Base-by-base conservation (phyloP, 2,888 invertebrate genomes). In the Ennomos quercinarius region DNA sequence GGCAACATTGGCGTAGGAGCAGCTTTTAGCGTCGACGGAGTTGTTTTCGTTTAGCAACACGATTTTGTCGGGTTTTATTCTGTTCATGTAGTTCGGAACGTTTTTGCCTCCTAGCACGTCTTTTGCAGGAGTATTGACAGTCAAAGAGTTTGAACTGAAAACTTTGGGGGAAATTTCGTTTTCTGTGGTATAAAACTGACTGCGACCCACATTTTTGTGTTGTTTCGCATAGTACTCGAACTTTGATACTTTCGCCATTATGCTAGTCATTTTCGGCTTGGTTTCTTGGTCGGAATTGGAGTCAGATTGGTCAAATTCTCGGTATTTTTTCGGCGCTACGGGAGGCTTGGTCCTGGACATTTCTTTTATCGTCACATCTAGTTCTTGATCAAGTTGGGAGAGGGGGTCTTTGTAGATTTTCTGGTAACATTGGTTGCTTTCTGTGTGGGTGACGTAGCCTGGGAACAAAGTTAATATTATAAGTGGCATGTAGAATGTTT, bases 81-180 rank as follows among this genome's bases (percentile, higher is more conserved):
- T 95, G 84, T 94, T 94, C 49, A 95, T 94, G 71, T 95, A 95
- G 68, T 94, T 95, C 13, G 93, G 93, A 4, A 89, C 63, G 0
- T 94, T 89, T 75, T 95, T 94, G 9, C 94, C 94, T 0, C 96
- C 96, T 37, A 97, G 83, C 0, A 97, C 97, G 70, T 96, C 96
- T 83, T 95, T 96, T 0, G 97, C 97, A 0, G 97, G 97, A 5
- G 96, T 96, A 69, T 96, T 97, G 0, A 96, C 96, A 0, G 97
- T 97, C 9, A 96, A 83, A 8, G 95, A 95, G 75, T 96, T 96
- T 0, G 96, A 94, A 17, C 96, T 95, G 71, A 97, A 97, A 0
- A 97, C 97, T 89, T 97, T 97, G 0, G 97, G 97, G 0, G 96
- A 92, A 34, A 92, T 92, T 68, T 91, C 91, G 1, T 86, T 85